Percentiles rank a stretch among this genome's conserved stretches.
phyloP scores from a whole-genome alignment of 2,888 invertebrate species.

The Ochropleura leucogaster region DNA sequence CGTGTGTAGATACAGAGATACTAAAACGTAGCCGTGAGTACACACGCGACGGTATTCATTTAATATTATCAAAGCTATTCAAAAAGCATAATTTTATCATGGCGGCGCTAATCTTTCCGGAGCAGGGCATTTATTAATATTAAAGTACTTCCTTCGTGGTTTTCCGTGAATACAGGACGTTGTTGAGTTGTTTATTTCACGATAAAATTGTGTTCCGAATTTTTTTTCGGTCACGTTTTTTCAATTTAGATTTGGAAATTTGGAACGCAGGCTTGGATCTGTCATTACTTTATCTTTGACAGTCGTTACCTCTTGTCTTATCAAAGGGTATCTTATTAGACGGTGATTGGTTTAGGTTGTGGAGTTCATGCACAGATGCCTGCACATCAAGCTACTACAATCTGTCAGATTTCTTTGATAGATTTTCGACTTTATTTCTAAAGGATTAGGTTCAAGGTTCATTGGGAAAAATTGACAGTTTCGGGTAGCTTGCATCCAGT shows the following conservation, averaged over 20 bases:
- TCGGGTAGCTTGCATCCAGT: no score
- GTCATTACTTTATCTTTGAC: neutral
- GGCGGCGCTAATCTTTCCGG: conserved; percentile 59
- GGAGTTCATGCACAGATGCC: neutral
- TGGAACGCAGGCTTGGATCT: neutral
- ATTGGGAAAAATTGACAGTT: no score
- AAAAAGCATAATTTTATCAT: conserved; percentile 68
- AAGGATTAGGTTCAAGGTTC: no score
- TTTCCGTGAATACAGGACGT: conserved; percentile 35
- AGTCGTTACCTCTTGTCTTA: neutral
- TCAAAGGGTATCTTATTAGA: neutral
- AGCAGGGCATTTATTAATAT: conserved; percentile 58
- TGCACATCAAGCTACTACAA: no score
- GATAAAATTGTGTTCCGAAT: conserved; percentile 16
- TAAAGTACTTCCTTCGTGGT: conserved; percentile 56
- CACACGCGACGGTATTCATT: conserved; percentile 59
- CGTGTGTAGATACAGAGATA: conserved; percentile 6
- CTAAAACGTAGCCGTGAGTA: conserved; percentile 24
- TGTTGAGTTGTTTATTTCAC: conserved; percentile 37
- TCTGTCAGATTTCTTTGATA: no score
- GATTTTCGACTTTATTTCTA: no score
- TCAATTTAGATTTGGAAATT: conserved; percentile 27
- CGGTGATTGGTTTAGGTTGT: neutral
- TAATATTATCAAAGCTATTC: conserved; percentile 70
- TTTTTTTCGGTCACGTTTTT: conserved; percentile 38